These are phyloP conservation scores for Teinopalpus imperialis DNA, from an alignment of 2,888 invertebrate genomes.

Conservation along the genomic window DNA sequence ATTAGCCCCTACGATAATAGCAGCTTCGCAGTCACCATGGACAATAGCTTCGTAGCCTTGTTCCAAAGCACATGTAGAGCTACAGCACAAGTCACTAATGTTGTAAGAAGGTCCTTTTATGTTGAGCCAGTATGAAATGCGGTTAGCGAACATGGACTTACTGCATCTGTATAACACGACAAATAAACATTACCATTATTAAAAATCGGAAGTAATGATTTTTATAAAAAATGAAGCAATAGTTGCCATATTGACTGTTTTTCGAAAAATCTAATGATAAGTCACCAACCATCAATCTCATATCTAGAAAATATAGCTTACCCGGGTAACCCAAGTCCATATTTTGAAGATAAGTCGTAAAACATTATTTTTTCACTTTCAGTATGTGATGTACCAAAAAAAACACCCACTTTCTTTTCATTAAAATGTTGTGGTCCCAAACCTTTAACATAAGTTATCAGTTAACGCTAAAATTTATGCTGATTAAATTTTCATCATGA, in stretches of 20 bases:
- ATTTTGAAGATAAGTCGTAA: slow-evolving; percentile 25
- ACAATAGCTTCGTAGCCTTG: slow-evolving; percentile 51
- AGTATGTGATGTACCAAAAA: slow-evolving; percentile 72
- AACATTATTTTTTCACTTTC: slow-evolving; percentile 83
- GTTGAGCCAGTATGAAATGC: slow-evolving; percentile 57
- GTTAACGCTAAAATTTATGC: slow-evolving; percentile 2
- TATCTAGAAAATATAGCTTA: too few species aligned
- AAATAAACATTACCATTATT: too few species aligned
- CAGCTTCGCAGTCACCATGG: slow-evolving; percentile 63
- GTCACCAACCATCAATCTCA: too few species aligned
- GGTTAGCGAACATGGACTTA: slow-evolving; percentile 45
- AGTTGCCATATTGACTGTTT: too few species aligned
- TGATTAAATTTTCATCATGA: background rate
- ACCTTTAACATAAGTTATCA: too few species aligned
- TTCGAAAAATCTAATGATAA: too few species aligned
- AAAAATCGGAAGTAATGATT: slow-evolving; percentile 34
- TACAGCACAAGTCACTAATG: slow-evolving; percentile 54
- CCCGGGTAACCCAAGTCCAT: slow-evolving; percentile 35
- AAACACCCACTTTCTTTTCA: slow-evolving; percentile 79
- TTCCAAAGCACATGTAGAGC: slow-evolving; percentile 50
- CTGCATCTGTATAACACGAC: too few species aligned
- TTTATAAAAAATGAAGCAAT: too few species aligned
- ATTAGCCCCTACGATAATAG: slow-evolving; percentile 83
- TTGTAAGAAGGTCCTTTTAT: slow-evolving; percentile 53
- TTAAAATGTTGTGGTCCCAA: slow-evolving; percentile 76